phyloP scores from a whole-genome alignment of 2,113 vertebrate species.

The Oxygymnocypris stewartii region DNA sequence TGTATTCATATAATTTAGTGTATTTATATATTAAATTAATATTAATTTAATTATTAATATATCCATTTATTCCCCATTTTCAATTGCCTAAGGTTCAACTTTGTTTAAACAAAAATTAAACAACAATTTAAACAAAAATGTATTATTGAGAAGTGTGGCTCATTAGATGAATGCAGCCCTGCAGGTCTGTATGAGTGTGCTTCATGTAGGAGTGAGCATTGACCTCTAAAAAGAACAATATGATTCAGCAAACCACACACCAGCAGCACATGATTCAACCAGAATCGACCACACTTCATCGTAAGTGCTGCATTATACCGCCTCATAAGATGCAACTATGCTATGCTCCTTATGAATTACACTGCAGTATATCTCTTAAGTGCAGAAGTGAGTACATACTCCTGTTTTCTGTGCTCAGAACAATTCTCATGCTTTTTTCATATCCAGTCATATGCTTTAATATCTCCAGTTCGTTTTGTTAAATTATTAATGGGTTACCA shows the following conservation, averaged over 20 bases:
- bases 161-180: neutral
- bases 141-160: neutral
- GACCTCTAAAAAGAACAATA: slow-evolving; percentile 43
- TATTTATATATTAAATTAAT: neutral
- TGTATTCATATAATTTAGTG: no score
- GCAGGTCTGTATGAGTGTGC: neutral
- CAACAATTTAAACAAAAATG: neutral
- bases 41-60: neutral
- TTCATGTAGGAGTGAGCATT: slow-evolving; percentile 43
- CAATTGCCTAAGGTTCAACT: neutral
- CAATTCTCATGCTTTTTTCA: neutral
- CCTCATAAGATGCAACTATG: neutral
- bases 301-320: slow-evolving; percentile 11
- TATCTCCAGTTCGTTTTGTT: neutral
- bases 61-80: neutral
- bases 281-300: slow-evolving; percentile 13
- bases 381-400: neutral
- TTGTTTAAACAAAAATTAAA: neutral
- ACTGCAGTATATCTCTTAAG: neutral
- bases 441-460: neutral
- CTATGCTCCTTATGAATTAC: neutral
- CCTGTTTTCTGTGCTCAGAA: neutral
- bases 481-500: slow-evolving; percentile 4
- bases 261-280: slow-evolving; percentile 43
- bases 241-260: slow-evolving; percentile 36